Base-by-base conservation (phyloP, 2,797 vertebrate genomes). In the Nannoperca obscura region DNA sequence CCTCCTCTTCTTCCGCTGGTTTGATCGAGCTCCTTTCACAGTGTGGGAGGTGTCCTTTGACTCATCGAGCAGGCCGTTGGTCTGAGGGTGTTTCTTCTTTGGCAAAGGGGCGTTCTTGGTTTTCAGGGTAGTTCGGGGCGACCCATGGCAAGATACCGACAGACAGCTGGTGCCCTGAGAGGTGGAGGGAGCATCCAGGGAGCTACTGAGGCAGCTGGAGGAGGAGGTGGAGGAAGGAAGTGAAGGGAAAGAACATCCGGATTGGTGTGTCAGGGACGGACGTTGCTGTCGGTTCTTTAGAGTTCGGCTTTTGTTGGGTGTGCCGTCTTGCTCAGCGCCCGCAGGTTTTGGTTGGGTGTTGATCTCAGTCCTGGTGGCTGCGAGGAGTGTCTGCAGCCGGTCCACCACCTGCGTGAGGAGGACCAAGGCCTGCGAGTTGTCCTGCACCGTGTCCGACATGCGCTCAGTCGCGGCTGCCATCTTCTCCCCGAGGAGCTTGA, bases 341-440 rank as follows among this genome's bases (percentile, higher is more conserved):
- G 46, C 13, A 6, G 44, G 58, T 5, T 67, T 82, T 1, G 32
- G 42, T 1, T 24, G 40, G 24, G 46, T 5, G 36, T 5, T 58
- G 19, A 57, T 10, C 1, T 90, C 71, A 0, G 74, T n/a, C 69
- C 69, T 76, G 65, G 69, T 36, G 69, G 81, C 0, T 2, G 71
- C 11, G 1, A 95, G 80, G 24, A 94, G 75, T 0, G 14, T 60
- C 72, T 95, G 93, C 30, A 95, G 89, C 40, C 82, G 88, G 20
- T 94, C 92, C 64, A 95, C 87, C 50, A 93, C 92, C 78, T 91
- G 85, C 0, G 89, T 81, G 68, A 95, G 91, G 47, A 94, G 86
- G 1, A 75, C 55, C 54, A 95, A 47, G 9, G 93, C 93, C 59
- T 87, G 91, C 0, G 92, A 90, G 78, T 94, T 94, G 76, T 93